A percentile compares a stretch with the other conserved stretches of the same genome.
Evolutionary conservation across 1,140 invertebrate genomes (phyloP).

Genomic region (Eupeodes corollae): DNA sequence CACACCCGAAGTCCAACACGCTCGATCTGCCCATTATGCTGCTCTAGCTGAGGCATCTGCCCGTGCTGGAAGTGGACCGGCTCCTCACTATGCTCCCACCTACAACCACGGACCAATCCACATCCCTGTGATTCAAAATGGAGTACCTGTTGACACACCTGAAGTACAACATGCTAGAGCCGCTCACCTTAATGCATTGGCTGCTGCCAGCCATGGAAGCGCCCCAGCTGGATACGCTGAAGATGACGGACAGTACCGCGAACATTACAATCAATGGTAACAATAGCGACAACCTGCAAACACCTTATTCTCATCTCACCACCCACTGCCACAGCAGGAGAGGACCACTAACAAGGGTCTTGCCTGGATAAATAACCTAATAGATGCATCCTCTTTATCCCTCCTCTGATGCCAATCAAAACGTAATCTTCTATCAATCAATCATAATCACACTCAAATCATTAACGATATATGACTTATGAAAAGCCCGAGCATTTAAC

Average conservation of each 20-base stretch:
- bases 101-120: conserved; percentile 38
- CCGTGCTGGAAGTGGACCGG: conserved; percentile 14
- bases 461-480: too few species aligned
- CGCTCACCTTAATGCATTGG: conserved; percentile 44
- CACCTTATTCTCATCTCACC: too few species aligned
- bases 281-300: too few species aligned
- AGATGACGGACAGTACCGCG: conserved; percentile 27
- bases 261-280: conserved; percentile 18
- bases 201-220: conserved; percentile 34
- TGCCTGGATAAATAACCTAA: too few species aligned
- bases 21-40: conserved; percentile 47
- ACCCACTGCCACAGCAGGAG: too few species aligned
- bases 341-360: too few species aligned
- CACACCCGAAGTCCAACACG: conserved; percentile 47
- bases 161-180: conserved; percentile 48
- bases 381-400: too few species aligned
- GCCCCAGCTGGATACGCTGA: conserved; percentile 12
- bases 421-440: too few species aligned
- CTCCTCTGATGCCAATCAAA: too few species aligned
- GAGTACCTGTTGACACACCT: conserved; percentile 45
- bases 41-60: conserved; percentile 42
- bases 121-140: conserved; percentile 40
- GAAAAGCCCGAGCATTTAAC: too few species aligned
- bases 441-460: too few species aligned
- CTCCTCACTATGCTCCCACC: conserved; percentile 17